A percentile compares a stretch with the other conserved stretches of the same genome.
Evolutionary conservation across 2,797 vertebrate species (phyloP).

Genomic region (Phoebastria nigripes): DNA sequence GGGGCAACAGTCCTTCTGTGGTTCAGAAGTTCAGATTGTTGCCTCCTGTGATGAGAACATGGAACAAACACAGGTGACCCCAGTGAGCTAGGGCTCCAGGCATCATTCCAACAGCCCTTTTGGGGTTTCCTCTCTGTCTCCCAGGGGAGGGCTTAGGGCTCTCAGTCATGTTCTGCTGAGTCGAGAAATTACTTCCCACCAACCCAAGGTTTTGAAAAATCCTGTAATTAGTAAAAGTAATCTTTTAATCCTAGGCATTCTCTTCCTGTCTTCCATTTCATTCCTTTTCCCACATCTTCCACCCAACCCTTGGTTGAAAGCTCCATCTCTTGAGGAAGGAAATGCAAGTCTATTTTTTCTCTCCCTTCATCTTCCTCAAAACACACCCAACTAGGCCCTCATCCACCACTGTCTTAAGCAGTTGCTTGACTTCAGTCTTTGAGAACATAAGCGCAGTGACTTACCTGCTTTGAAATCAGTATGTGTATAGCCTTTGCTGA

Average conservation of each 20-base stretch:
- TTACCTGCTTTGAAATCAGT: not conserved
- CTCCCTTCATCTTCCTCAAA: not conserved
- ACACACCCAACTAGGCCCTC: not conserved
- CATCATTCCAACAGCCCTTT: not conserved
- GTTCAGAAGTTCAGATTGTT: not conserved
- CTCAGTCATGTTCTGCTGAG: not conserved
- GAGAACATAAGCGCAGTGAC: not conserved
- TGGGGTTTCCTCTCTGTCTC: not conserved
- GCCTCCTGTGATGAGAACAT: not conserved
- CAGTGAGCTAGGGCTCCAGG: not conserved
- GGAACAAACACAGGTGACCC: not conserved
- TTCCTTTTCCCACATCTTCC: not conserved
- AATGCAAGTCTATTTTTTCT: not conserved
- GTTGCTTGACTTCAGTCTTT: not conserved
- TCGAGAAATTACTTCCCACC: not conserved
- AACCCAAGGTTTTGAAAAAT: not conserved
- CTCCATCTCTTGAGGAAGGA: not conserved
- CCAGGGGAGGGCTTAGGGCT: not conserved
- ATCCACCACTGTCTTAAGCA: not conserved
- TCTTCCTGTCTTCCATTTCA: not conserved
- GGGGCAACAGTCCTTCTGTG: not conserved
- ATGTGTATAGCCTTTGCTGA: not conserved
- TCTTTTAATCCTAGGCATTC: not conserved
- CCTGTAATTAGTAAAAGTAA: not conserved
- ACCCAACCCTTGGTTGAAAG: not conserved